phyloP scores from a whole-genome alignment of 2,888 invertebrate genomes.

The Lottia gigantea region DNA sequence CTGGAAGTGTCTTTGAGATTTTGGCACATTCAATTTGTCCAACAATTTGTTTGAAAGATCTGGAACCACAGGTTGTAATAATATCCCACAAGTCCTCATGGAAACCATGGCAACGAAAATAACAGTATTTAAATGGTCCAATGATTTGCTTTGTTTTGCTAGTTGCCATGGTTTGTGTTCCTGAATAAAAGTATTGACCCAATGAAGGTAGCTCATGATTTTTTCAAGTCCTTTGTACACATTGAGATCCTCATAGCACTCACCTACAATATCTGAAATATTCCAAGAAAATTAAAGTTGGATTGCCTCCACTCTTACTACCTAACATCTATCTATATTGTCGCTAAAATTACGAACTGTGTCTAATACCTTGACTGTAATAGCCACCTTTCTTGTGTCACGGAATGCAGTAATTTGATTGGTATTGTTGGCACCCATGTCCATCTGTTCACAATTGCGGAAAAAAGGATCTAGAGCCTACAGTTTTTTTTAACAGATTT shows the following conservation, averaged over 20 bases:
- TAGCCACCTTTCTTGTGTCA: too few relatives aligned
- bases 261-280: constrained; percentile 72
- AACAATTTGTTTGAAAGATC: constrained; percentile 77
- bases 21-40: constrained; percentile 62
- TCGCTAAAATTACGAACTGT: too few relatives aligned
- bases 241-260: constrained; percentile 80
- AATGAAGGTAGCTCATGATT: constrained; percentile 79
- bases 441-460: too few relatives aligned
- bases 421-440: too few relatives aligned
- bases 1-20: constrained; percentile 37
- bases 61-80: constrained; percentile 89
- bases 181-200: constrained; percentile 89
- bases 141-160: constrained; percentile 70
- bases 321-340: not conserved
- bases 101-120: constrained; percentile 88
- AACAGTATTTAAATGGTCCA: constrained; percentile 73
- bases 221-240: constrained; percentile 86
- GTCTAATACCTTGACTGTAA: too few relatives aligned
- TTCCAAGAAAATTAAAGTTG: constrained; percentile 17
- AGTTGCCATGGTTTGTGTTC: constrained; percentile 89
- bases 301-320: not conserved
- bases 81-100: constrained; percentile 81
- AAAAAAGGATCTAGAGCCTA: too few relatives aligned
- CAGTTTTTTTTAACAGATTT: too few relatives aligned
- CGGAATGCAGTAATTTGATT: too few relatives aligned